Evolutionary conservation across 2,113 vertebrate species (phyloP).

Genomic region (Clupea harengus): DNA sequence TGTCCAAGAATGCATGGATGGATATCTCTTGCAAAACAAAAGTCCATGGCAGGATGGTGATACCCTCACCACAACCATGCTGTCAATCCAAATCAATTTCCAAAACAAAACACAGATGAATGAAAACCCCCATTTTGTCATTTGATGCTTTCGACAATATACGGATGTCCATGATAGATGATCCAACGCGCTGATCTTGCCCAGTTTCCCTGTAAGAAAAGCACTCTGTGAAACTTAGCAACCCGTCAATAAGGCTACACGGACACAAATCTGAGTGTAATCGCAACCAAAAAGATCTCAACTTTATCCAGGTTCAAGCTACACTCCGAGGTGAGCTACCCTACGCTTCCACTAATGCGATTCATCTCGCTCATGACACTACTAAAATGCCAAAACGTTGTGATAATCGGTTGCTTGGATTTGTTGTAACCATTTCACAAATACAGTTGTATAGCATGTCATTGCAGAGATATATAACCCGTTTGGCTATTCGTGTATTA

Average conservation of each 20-base stretch:
- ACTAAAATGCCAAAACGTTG: background rate
- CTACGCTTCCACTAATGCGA: background rate
- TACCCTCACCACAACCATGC: background rate
- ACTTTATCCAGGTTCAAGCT: background rate
- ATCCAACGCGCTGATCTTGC: background rate
- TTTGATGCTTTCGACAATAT: background rate
- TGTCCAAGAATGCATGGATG: background rate
- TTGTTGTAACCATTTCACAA: background rate
- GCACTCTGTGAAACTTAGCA: background rate
- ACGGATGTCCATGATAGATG: background rate
- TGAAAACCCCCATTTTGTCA: background rate
- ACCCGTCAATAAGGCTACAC: background rate
- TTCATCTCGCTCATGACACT: background rate
- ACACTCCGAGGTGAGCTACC: background rate
- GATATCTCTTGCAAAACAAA: background rate
- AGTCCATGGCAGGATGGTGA: background rate
- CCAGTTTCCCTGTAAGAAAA: background rate
- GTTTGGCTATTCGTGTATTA: background rate
- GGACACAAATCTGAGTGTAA: too few species aligned
- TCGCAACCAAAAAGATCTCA: background rate
- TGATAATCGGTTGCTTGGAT: background rate
- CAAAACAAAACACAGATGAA: background rate
- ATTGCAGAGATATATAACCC: background rate
- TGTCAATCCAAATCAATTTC: background rate
- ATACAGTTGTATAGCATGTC: background rate